Evolutionary conservation across 2,113 vertebrate genomes (phyloP).

Genomic region (Anarhynchus alexandrinus): DNA sequence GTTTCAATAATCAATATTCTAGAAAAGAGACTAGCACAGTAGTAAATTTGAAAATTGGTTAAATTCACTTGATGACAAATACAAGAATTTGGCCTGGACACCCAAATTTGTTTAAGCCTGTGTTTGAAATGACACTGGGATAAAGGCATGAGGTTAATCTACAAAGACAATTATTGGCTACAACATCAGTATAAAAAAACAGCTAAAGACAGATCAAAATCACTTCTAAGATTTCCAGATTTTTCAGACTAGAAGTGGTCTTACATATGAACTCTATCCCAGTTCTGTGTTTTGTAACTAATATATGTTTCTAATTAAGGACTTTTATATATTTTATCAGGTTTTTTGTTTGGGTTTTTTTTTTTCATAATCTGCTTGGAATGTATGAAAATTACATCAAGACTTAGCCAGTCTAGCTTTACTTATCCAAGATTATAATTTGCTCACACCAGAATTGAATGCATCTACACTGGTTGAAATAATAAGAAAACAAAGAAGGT

Average conservation of each 20-base stretch:
- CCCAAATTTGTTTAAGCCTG: neutral
- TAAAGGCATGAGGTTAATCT: neutral
- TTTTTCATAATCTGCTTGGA: neutral
- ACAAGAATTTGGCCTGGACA: neutral
- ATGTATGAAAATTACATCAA: neutral
- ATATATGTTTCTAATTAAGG: neutral
- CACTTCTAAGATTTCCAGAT: neutral
- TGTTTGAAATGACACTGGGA: neutral
- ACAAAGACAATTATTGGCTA: neutral
- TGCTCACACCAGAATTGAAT: neutral
- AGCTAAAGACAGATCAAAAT: neutral
- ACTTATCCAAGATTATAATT: neutral
- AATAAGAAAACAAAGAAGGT: neutral
- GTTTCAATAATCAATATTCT: neutral
- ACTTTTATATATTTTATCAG: neutral
- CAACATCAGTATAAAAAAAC: neutral
- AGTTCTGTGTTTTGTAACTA: neutral
- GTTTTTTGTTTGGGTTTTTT: neutral
- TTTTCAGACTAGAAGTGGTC: neutral
- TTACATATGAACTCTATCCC: neutral
- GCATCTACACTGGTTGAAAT: neutral
- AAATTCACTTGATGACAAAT: neutral
- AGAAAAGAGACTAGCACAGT: neutral
- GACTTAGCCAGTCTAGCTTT: neutral
- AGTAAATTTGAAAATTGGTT: neutral